A percentile compares a stretch with the other conserved stretches of the same genome.
Conservation (phyloP, 2,797 vertebrate genomes). For the Myioborus miniatus region DNA sequence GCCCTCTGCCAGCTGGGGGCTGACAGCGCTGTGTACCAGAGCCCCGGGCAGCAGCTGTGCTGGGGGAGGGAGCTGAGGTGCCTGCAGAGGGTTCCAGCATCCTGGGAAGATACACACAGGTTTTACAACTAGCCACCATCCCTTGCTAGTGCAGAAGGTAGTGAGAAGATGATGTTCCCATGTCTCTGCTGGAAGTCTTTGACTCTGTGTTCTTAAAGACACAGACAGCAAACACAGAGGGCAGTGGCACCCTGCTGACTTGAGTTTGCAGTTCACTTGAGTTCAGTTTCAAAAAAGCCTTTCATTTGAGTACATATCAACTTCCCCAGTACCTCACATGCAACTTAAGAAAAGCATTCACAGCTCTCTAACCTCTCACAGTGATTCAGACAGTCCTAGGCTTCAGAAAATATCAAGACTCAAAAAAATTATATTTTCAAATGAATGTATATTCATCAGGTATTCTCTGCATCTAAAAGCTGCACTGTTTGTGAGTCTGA, state of each 20-base stretch:
- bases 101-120: not conserved
- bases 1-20: not conserved
- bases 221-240: slow-evolving; percentile 63
- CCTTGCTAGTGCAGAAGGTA: not conserved
- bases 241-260: slow-evolving; percentile 59
- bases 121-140: not conserved
- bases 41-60: rapidly evolving
- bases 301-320: slow-evolving; percentile 76
- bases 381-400: slow-evolving; percentile 30
- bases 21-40: rapidly evolving
- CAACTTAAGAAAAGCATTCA: slow-evolving; percentile 63
- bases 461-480: slow-evolving; percentile 58
- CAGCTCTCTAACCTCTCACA: slow-evolving; percentile 65
- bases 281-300: slow-evolving; percentile 66
- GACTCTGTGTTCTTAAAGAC: slow-evolving; percentile 62
- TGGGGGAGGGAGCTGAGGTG: not conserved
- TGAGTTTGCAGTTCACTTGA: slow-evolving; percentile 71
- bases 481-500: slow-evolving; percentile 27
- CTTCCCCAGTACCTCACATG: slow-evolving; percentile 38
- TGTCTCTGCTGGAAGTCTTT: slow-evolving; percentile 66
- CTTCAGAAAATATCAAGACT: slow-evolving; percentile 35
- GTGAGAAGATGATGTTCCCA: slow-evolving; percentile 19
- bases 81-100: not conserved
- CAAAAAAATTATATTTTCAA: slow-evolving; percentile 71
- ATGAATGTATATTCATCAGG: slow-evolving; percentile 66